Percentiles rank a stretch among this genome's conserved stretches.
Conservation (phyloP, 1,140 invertebrate genomes). For the Bombus ignitus region DNA sequence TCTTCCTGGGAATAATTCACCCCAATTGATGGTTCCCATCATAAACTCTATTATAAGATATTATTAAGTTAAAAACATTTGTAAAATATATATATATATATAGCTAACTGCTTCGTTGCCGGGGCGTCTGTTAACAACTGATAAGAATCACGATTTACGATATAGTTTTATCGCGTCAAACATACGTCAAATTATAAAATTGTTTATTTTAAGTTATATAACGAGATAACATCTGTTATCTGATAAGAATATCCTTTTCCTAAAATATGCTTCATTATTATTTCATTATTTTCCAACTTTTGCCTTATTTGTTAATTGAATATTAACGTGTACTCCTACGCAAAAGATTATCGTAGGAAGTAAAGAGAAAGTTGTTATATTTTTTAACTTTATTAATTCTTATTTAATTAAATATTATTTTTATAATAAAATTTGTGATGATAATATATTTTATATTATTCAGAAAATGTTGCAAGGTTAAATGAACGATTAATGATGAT, state of each 20-base stretch:
- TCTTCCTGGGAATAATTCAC: constrained; percentile 92
- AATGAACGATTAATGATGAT: not conserved
- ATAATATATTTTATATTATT: not conserved
- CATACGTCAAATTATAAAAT: not conserved
- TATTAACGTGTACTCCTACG: not conserved
- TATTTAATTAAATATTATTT: not conserved
- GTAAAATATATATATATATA: too few relatives aligned
- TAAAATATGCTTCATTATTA: not conserved
- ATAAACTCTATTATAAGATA: not conserved
- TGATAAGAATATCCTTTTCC: not conserved
- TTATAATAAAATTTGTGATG: not conserved
- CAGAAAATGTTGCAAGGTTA: not conserved
- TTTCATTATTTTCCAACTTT: not conserved
- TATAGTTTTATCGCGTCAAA: not conserved
- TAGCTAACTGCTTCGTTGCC: not conserved
- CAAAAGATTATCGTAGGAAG: not conserved
- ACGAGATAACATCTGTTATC: not conserved
- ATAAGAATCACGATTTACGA: not conserved
- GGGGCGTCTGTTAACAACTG: constrained; percentile 2
- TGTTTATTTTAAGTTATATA: not conserved
- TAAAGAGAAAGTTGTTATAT: too few relatives aligned
- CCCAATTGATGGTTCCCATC: constrained; percentile 82
- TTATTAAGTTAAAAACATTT: constrained; percentile 27
- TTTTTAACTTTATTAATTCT: not conserved
- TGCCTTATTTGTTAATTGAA: not conserved